phyloP scores from a whole-genome alignment of 2,113 vertebrate species.

The Nyctereutes procyonoides region DNA sequence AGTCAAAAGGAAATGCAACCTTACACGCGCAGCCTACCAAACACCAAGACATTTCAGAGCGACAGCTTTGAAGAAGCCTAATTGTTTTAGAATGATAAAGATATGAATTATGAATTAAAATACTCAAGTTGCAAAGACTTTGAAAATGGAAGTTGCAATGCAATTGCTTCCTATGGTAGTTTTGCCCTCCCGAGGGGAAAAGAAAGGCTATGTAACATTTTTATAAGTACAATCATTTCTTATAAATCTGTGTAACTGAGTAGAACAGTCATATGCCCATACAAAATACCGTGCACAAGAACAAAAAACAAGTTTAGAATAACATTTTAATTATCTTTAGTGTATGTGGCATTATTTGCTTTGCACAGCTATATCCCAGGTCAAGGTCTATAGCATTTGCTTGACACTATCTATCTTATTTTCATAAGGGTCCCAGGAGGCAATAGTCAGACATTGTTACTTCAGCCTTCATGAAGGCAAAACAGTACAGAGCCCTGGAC shows the following conservation, averaged over 20 bases:
- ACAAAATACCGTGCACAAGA: not conserved
- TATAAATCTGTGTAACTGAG: not conserved
- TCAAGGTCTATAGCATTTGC: constrained; percentile 35
- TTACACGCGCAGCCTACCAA: not conserved
- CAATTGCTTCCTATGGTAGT: not conserved
- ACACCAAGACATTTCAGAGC: not conserved
- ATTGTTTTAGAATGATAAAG: not conserved
- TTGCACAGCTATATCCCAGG: constrained; percentile 48
- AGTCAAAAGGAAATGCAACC: not conserved
- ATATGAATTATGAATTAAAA: not conserved
- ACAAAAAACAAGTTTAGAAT: constrained; percentile 24
- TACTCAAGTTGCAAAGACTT: not conserved
- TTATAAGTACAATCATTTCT: not conserved
- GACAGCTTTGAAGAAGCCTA: not conserved
- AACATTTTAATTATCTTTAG: constrained; percentile 48
- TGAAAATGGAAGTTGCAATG: not conserved
- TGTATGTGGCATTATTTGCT: constrained; percentile 10
- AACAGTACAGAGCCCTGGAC: constrained; percentile 43
- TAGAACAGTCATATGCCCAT: not conserved
- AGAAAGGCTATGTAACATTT: not conserved
- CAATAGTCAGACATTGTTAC: constrained; percentile 60
- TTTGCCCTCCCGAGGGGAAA: not conserved
- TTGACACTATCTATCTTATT: constrained; percentile 58
- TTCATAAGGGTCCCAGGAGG: constrained; percentile 65
- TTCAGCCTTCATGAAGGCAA: constrained; percentile 48